Conservation (phyloP, 2,797 vertebrate genomes). For the Lepus oiostolus region DNA sequence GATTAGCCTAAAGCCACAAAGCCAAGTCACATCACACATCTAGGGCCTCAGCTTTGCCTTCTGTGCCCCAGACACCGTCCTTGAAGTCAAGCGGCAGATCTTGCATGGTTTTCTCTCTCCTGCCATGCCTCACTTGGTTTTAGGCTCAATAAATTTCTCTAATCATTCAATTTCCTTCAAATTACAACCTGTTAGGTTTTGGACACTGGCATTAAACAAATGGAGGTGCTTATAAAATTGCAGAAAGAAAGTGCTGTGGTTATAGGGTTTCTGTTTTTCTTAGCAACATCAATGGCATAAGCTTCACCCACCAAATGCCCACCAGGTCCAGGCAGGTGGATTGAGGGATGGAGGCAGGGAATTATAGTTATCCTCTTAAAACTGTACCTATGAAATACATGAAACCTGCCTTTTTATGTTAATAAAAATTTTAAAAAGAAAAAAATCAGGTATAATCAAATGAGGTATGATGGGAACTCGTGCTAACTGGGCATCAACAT, state of each 20-base stretch:
- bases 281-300: background rate
- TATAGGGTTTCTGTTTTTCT: background rate
- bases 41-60: background rate
- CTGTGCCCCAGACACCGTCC: background rate
- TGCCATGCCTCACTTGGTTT: background rate
- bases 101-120: background rate
- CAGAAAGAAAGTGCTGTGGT: background rate
- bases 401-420: too few species aligned
- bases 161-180: constrained; percentile 32
- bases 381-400: too few species aligned
- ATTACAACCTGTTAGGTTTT: background rate
- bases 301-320: background rate
- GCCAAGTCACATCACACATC: background rate
- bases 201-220: background rate
- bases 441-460: background rate
- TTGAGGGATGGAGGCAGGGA: too few species aligned
- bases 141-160: background rate
- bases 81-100: background rate
- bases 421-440: too few species aligned
- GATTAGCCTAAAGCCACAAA: background rate
- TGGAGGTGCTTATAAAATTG: background rate
- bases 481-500: background rate
- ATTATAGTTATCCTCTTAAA: too few species aligned
- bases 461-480: background rate
- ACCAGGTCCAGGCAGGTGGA: background rate